Conservation (phyloP, 1,140 invertebrate species). For the Scaptomyza montana region DNA sequence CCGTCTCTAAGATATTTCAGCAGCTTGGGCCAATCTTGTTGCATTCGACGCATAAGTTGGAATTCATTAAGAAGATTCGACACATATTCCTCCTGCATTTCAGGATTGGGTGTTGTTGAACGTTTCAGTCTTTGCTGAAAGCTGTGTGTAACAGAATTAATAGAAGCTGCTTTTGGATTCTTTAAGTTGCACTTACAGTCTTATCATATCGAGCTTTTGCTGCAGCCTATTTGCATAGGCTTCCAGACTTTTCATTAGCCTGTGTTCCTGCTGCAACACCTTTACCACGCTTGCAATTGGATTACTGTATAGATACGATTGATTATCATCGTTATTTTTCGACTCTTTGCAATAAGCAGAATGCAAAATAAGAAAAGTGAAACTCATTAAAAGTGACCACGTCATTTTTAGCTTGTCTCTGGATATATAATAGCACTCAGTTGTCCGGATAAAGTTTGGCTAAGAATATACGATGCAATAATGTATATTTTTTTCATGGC, state of each 20-base stretch:
- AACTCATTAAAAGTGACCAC: slow-evolving; percentile 13
- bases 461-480: too few relatives aligned
- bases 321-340: background rate
- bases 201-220: slow-evolving; percentile 43
- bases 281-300: slow-evolving; percentile 24
- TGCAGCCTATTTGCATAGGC: slow-evolving; percentile 37
- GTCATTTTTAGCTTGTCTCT: slow-evolving; percentile 7
- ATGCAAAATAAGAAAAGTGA: background rate
- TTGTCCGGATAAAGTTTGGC: too few relatives aligned
- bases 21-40: slow-evolving; percentile 61
- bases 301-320: slow-evolving; percentile 27
- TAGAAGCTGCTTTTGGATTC: background rate
- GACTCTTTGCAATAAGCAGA: background rate
- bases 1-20: slow-evolving; percentile 34
- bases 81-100: slow-evolving; percentile 35
- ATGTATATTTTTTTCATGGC: background rate
- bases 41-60: slow-evolving; percentile 36
- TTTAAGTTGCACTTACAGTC: slow-evolving; percentile 19
- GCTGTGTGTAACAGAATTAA: slow-evolving; percentile 1
- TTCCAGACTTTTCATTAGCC: slow-evolving; percentile 17
- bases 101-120: background rate
- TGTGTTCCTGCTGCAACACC: slow-evolving; percentile 46
- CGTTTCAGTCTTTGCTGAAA: slow-evolving; percentile 29
- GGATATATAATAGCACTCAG: too few relatives aligned
- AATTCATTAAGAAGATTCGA: slow-evolving; percentile 55